phyloP scores from a whole-genome alignment of 2,888 invertebrate genomes.

The Brachypterus glaber region DNA sequence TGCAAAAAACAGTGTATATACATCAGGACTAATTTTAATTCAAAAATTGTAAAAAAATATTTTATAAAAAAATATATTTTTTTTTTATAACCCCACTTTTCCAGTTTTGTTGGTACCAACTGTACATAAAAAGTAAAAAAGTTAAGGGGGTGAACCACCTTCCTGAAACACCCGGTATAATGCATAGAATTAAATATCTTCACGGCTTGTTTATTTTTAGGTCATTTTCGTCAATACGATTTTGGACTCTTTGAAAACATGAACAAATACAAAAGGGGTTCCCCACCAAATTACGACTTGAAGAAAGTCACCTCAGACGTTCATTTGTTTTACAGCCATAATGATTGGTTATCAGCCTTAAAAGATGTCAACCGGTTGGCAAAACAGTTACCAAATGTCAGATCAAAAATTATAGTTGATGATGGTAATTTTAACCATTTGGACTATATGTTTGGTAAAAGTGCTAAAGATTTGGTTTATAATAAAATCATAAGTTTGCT shows the following conservation, averaged over 20 bases:
- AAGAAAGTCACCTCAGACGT: conserved; percentile 38
- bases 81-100: no score
- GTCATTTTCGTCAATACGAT: conserved; percentile 45
- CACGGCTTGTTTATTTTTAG: no score
- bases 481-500: conserved; percentile 27
- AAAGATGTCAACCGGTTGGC: conserved; percentile 23
- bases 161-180: no score
- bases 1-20: no score
- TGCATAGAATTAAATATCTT: no score
- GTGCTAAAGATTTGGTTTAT: conserved; percentile 30
- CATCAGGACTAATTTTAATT: background rate
- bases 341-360: conserved; percentile 44
- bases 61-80: no score
- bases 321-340: conserved; percentile 41
- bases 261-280: conserved; percentile 29
- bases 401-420: conserved; percentile 23
- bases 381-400: conserved; percentile 30
- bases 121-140: no score
- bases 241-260: conserved; percentile 38
- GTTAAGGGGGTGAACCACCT: no score
- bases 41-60: background rate
- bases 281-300: conserved; percentile 41
- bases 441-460: conserved; percentile 33
- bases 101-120: no score
- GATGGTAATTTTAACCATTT: conserved; percentile 34